Percentiles rank a stretch among this genome's conserved stretches.
phyloP scores from a whole-genome alignment of 1,140 invertebrate genomes.

The Schlechtendalia chinensis region DNA sequence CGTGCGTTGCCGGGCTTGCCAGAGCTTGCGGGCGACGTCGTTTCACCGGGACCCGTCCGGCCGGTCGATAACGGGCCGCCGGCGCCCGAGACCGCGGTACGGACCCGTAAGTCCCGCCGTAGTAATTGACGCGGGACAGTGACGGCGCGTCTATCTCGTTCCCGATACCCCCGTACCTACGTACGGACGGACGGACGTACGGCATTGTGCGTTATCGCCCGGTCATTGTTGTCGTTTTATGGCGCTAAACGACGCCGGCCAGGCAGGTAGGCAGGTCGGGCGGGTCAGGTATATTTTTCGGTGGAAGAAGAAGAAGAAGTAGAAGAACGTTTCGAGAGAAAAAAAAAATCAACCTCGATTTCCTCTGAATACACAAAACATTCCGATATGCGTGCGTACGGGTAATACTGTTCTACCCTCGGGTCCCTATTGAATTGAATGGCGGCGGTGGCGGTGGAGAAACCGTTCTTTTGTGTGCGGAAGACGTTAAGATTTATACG shows the following conservation, averaged over 20 bases:
- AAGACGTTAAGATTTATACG: conserved; percentile 46
- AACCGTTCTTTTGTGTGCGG: conserved; percentile 36
- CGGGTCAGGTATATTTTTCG: conserved; percentile 14
- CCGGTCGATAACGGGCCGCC: too few species aligned
- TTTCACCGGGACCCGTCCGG: too few species aligned
- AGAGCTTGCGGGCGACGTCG: too few species aligned
- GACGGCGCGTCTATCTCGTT: background rate
- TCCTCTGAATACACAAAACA: conserved; percentile 46
- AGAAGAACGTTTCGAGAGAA: conserved; percentile 22
- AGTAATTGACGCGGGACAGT: background rate
- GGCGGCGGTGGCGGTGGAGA: too few species aligned
- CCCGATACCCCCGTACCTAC: too few species aligned
- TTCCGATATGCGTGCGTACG: background rate
- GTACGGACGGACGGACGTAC: too few species aligned
- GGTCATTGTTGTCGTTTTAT: conserved; percentile 24
- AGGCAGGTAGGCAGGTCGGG: too few species aligned
- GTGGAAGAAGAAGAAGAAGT: conserved; percentile 8
- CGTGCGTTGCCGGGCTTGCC: too few species aligned
- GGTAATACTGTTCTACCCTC: background rate
- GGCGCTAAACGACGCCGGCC: conserved; percentile 29
- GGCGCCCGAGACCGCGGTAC: too few species aligned
- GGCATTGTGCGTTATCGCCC: background rate
- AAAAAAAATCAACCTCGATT: conserved; percentile 46
- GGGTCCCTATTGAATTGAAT: conserved; percentile 23
- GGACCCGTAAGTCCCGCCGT: too few species aligned